A percentile compares a stretch with the other conserved stretches of the same genome.
Conservation (phyloP, 2,797 vertebrate genomes). For the Platalea minor region DNA sequence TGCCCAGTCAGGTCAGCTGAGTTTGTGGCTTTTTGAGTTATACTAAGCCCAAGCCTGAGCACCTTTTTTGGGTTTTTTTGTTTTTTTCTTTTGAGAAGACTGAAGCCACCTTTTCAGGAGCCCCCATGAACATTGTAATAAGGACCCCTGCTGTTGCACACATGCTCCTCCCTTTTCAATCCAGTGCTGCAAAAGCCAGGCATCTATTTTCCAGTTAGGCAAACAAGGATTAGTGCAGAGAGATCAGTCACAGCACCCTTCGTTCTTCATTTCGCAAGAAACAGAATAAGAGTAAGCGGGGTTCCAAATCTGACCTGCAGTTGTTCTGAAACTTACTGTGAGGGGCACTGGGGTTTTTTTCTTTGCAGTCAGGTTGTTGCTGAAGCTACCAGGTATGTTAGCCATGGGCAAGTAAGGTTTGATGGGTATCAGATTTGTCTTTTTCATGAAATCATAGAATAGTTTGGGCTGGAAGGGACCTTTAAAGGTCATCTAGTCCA, state of each 20-base stretch:
- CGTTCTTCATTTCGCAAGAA: background rate
- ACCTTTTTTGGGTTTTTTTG: background rate
- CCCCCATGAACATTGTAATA: background rate
- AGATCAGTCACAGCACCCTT: background rate
- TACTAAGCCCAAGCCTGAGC: background rate
- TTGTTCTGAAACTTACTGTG: background rate
- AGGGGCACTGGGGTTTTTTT: background rate
- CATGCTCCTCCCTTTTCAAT: background rate
- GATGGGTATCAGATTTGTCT: background rate
- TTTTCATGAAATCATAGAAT: background rate
- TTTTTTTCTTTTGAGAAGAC: background rate
- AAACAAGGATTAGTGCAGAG: background rate
- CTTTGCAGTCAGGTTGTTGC: background rate
- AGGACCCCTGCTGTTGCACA: fast-evolving
- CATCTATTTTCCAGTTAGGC: background rate
- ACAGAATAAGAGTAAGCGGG: background rate
- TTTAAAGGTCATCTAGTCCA: background rate
- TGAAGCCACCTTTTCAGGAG: background rate
- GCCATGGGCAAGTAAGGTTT: background rate
- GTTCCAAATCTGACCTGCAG: background rate
- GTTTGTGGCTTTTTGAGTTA: background rate
- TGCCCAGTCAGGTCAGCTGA: background rate
- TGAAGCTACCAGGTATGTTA: background rate
- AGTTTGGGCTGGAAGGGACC: background rate
- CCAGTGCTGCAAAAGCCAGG: background rate